Conservation (phyloP, 2,888 invertebrate genomes). For the Nezara viridula region DNA sequence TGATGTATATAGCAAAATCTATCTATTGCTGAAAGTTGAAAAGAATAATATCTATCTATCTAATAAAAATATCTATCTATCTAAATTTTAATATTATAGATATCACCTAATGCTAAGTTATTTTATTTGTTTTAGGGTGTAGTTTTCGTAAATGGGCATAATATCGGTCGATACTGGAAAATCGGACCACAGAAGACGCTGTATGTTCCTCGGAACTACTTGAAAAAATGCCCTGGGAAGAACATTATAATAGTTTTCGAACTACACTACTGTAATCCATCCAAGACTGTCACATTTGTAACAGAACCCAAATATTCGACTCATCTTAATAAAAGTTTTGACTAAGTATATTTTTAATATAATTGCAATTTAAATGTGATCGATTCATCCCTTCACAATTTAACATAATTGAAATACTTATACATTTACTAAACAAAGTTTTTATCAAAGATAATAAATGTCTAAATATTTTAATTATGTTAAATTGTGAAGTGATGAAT, state of each 20-base stretch:
- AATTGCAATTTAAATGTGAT: too few relatives aligned
- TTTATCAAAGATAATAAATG: too few relatives aligned
- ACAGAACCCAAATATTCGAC: constrained; percentile 48
- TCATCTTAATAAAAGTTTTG: not conserved
- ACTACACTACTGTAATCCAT: constrained; percentile 62
- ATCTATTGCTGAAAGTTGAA: too few relatives aligned
- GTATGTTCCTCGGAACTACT: constrained; percentile 66
- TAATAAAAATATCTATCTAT: too few relatives aligned
- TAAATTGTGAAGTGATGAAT: too few relatives aligned
- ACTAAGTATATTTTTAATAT: too few relatives aligned
- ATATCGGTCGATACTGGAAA: constrained; percentile 67
- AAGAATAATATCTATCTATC: too few relatives aligned
- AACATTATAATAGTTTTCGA: constrained; percentile 66
- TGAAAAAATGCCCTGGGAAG: constrained; percentile 64
- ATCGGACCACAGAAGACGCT: constrained; percentile 67
- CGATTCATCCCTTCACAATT: too few relatives aligned
- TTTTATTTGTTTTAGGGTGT: constrained; percentile 66
- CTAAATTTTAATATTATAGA: not conserved
- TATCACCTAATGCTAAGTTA: not conserved
- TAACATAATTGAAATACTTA: too few relatives aligned
- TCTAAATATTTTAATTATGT: too few relatives aligned
- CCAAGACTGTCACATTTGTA: constrained; percentile 58
- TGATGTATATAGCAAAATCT: too few relatives aligned
- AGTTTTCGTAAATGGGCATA: constrained; percentile 67
- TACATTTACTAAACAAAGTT: too few relatives aligned